Evolutionary conservation across 2,113 vertebrate genomes (phyloP), one percentile per base, ranked within the genome.

Genomic region (Gambusia affinis): DNA sequence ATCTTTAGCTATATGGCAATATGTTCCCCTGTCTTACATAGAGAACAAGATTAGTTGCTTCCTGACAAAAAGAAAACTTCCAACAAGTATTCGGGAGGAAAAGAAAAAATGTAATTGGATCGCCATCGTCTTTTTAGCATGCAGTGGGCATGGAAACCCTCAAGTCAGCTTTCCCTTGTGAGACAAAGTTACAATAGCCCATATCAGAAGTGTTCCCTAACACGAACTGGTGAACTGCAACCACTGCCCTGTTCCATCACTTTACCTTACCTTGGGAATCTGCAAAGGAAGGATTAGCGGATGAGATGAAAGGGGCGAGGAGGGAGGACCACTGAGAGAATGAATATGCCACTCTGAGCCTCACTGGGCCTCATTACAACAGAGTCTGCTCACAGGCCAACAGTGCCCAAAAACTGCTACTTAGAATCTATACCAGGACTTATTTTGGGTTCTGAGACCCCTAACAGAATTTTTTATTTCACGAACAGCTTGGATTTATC

Each of bases 311-410:
- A 83, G 69, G 39, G 72, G 57, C 28, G 8, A 51, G 64, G 67
- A 63, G 30, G 30, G 30, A 75, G 35, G 72, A 73, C 83, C 64
- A 71, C 70, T 35, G 81, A 81, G 84, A 89, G 68, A 78, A 60
- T 4, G 62, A 81, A 85, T 79, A 77, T 82, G 85, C 66, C 19
- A 65, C 76, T 67, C 64, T 62, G 65, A 88, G 47, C 82, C 85
- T 85, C 81, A n/a, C 19, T 1, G 76, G 85, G 74, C 75, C 85
- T 88, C 84, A 92, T 91, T 91, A 90, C 80, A 80, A 73, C 60
- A 80, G 29, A 80, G 68, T 62, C 73, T 33, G 31, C 44, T 68
- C 69, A 75, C 77, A 80, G 63, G 72, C 60, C 35, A 28, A 37
- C 57, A 61, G 54, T 4, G 17, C 57, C 73, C 47, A 64, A 54